phyloP scores from a whole-genome alignment of 1,140 invertebrate species.

The Bombus confusus region DNA sequence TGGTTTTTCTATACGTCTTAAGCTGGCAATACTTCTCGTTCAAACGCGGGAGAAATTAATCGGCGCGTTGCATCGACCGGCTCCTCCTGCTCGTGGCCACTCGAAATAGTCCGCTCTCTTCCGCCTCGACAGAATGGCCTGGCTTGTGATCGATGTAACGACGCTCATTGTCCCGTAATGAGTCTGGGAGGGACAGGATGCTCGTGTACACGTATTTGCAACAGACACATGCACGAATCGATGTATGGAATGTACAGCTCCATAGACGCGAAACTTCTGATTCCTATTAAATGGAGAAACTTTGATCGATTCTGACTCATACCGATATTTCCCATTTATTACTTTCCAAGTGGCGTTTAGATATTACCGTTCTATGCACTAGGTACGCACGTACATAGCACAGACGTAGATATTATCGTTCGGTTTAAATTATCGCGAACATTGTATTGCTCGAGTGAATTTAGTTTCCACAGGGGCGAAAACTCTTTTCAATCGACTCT shows the following conservation, averaged over 20 bases:
- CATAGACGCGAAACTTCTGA: neutral
- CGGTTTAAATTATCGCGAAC: neutral
- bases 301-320: neutral
- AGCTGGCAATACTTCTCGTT: neutral
- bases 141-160: constrained; percentile 74
- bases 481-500: neutral
- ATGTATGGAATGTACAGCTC: neutral
- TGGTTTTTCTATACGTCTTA: neutral
- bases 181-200: constrained; percentile 80
- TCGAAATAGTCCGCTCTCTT: constrained; percentile 59
- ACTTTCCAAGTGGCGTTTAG: neutral
- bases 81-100: constrained; percentile 19
- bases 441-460: neutral
- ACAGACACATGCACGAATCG: neutral
- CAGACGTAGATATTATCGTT: neutral
- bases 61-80: neutral
- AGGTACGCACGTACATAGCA: no score
- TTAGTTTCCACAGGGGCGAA: no score
- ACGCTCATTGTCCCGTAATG: constrained; percentile 79
- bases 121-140: constrained; percentile 51
- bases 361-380: no score
- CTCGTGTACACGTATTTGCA: constrained; percentile 45
- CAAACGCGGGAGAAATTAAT: constrained; percentile 3
- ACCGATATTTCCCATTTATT: neutral
- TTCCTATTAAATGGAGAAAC: neutral